These are phyloP conservation scores for Geococcyx californianus DNA, from an alignment of 2,113 vertebrate species.

Conservation along the genomic window DNA sequence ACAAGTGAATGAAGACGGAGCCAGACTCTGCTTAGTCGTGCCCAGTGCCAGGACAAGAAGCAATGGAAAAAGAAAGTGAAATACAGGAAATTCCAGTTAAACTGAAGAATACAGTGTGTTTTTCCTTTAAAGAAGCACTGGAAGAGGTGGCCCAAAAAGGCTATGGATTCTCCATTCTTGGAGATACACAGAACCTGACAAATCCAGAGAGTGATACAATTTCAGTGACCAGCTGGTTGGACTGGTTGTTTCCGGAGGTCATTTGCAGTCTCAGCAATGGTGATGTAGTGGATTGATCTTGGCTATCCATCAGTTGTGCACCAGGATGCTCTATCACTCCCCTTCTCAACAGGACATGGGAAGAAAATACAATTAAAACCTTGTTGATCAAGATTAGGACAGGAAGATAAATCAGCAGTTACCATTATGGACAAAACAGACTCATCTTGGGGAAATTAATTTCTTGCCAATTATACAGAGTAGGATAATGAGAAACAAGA, in stretches of 20 bases:
- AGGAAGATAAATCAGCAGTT: neutral
- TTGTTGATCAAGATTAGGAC: neutral
- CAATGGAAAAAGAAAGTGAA: neutral
- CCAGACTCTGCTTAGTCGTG: neutral
- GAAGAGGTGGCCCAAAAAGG: neutral
- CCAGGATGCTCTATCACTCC: neutral
- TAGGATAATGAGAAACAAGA: neutral
- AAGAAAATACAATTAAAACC: neutral
- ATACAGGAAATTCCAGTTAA: neutral
- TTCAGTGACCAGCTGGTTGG: neutral
- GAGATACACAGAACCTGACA: neutral
- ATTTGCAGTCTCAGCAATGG: neutral
- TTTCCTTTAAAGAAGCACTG: neutral
- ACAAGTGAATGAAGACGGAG: accelerated
- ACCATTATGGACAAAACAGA: neutral
- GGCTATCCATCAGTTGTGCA: accelerated
- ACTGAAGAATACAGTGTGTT: neutral
- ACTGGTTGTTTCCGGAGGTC: neutral
- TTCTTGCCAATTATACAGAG: neutral
- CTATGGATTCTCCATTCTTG: neutral
- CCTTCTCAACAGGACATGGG: neutral
- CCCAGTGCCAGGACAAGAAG: neutral
- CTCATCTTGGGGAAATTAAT: neutral
- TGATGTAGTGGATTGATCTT: neutral
- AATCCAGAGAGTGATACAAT: neutral